Conservation (phyloP, 2,113 vertebrate genomes). For the Pseudolaguvia tuberculata region DNA sequence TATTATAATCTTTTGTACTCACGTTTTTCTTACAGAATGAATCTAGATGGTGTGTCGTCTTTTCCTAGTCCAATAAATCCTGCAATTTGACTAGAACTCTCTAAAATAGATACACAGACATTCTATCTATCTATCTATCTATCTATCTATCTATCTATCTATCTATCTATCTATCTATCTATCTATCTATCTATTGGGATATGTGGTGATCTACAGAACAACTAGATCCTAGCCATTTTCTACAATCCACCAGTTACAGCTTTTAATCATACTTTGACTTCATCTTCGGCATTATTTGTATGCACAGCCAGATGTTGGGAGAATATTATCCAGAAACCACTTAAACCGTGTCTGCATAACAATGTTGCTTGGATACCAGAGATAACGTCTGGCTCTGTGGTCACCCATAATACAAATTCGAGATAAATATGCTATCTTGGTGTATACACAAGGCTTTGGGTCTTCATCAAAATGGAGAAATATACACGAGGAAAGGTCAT, state of each 20-base stretch:
- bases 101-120: no score
- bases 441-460: neutral
- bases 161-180: no score
- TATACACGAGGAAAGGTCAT: neutral
- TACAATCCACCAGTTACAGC: neutral
- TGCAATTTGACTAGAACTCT: no score
- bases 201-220: neutral
- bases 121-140: no score
- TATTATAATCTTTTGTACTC: no score
- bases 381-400: neutral
- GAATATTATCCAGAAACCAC: neutral
- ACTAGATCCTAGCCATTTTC: neutral
- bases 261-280: neutral
- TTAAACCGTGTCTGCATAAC: slow-evolving; percentile 8
- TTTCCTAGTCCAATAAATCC: no score
- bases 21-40: no score
- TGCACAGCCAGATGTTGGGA: neutral
- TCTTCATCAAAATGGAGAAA: neutral
- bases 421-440: neutral
- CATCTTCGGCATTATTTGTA: neutral
- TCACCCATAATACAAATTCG: neutral
- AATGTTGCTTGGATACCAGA: slow-evolving; percentile 23
- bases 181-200: no score
- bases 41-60: no score
- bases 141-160: no score